Evolutionary conservation across 2,797 vertebrate genomes (phyloP), one percentile per base, ranked within the genome.

Genomic region (Epinephelus coioides): DNA sequence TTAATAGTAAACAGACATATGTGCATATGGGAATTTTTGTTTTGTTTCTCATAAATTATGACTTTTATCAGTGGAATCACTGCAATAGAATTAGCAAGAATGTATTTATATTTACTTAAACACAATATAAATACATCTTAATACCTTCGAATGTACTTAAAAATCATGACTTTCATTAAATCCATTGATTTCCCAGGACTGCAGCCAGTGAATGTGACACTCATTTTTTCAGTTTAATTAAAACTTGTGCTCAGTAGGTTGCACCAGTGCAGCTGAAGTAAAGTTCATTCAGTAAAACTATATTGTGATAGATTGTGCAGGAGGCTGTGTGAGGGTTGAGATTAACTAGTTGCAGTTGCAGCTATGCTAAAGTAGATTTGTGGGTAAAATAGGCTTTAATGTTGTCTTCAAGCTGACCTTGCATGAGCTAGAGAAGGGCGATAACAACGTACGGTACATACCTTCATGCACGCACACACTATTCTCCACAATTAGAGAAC

Each of bases 321-420:
- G 13, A 14, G 14, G 47, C 43, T 3, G 10, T 40, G 30, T 1
- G 4, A 78, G 46, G 13, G 12, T 49, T 64, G 15, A 30, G 51
- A 8, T 17, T 25, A 73, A 46, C 23, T 25, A 21, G 19, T 34
- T 34, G 12, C 23, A 43, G 56, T 21, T 49, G 18, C 55, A 61
- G 30, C 67, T 8, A 27, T 60, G 40, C 9, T 44, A 5, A 55
- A 57, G 21, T 59, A 30, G 27, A 6, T 70, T 38, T 64, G 23
- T 25, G 34, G 10, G 8, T 56, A 11, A 61, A 69, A 76, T 30
- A 44, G 34, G 18, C 47, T 64, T 84, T 46, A 54, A 18, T 59
- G 4, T 11, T 54, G 18, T 72, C 44, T 47, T 63, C 3, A 9
- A 63, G 19, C n/a, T 34, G 15, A 68, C 25, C 51, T 50, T 61